Evolutionary conservation across 2,113 vertebrate species (phyloP), one percentile per base, ranked within the genome.

Genomic region (Elephantulus edwardii): DNA sequence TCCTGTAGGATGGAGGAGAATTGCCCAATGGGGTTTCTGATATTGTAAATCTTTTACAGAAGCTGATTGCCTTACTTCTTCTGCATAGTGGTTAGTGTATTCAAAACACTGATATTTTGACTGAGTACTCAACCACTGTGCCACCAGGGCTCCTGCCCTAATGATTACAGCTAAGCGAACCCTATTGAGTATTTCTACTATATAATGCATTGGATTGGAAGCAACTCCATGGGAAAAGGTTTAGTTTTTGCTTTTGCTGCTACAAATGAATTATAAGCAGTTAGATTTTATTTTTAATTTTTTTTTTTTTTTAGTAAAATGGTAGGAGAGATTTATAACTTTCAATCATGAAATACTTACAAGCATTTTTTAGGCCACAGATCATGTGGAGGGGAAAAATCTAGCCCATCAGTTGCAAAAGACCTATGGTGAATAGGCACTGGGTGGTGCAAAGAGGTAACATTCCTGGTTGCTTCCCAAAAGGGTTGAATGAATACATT

Each of bases 321-420:
- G 56, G 72, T 74, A 91, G 38, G 56, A 62, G 33, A 78, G 56
- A 10, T 16, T 19, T 46, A 24, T 50, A 28, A 30, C 81, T 75
- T 87, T n/a, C 87, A 66, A 64, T 66, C 35, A 11, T 56, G 44
- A 76, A 52, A 19, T n/a, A n/a, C n/a, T n/a, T n/a, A n/a, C 60
- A 42, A 28, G 54, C 84, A 48, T 72, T 86, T 92, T 66, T 14
- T 19, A 91, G 24, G 17, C 24, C n/a, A 46, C 66, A 24, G 30
- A 22, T 83, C 52, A 80, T 88, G 58, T 50, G 26, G 62, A 84
- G 54, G 77, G 14, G 62, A 30, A 95, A 62, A 26, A 78, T 71
- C 40, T 86, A 72, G 13, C 10, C 46, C 24, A 64, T 13, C 22
- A 48, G 54, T 17, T 80, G 40, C 19, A 33, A 86, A 89, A 58